Conservation (phyloP, 1,140 invertebrate genomes). For the Diorhabda elongata region DNA sequence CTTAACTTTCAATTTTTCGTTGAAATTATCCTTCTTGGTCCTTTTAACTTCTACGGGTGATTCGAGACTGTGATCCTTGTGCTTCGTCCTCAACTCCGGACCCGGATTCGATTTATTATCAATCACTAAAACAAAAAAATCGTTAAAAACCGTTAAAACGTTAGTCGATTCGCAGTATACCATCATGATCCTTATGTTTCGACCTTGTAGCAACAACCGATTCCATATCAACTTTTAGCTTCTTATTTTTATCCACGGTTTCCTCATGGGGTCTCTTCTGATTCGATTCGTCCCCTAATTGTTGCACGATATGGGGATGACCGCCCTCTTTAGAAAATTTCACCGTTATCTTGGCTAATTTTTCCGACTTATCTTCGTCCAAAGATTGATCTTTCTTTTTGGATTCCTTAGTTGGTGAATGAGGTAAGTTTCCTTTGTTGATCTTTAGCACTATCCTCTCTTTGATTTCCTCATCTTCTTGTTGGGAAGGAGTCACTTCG, state of each 20-base stretch:
- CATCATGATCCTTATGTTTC: conserved; percentile 3
- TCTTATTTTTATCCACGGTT: conserved; percentile 25
- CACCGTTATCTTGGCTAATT: conserved; percentile 43
- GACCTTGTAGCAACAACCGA: conserved; percentile 11
- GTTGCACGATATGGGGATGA: conserved; percentile 42
- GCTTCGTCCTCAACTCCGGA: background rate
- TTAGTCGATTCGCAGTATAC: background rate
- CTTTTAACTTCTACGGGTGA: conserved; percentile 13
- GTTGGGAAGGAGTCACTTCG: conserved; percentile 22
- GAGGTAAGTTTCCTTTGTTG: conserved; percentile 36
- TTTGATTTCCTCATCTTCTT: conserved; percentile 39
- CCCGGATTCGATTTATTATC: background rate
- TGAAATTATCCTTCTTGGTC: conserved; percentile 5
- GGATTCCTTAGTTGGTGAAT: conserved; percentile 29
- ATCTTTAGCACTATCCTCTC: conserved; percentile 46
- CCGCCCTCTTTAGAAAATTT: conserved; percentile 45
- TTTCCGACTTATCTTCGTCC: conserved; percentile 42
- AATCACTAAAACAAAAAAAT: background rate
- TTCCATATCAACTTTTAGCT: conserved; percentile 11
- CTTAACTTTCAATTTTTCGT: conserved; percentile 21
- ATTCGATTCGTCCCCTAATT: conserved; percentile 20
- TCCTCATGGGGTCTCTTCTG: conserved; percentile 28
- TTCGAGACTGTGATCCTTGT: conserved; percentile 11
- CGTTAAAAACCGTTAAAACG: background rate
- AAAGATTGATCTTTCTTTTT: conserved; percentile 30